These are phyloP conservation scores for Sinodicranocentrus sp. DNA, from an alignment of 2,888 invertebrate genomes.

Conservation along the genomic window DNA sequence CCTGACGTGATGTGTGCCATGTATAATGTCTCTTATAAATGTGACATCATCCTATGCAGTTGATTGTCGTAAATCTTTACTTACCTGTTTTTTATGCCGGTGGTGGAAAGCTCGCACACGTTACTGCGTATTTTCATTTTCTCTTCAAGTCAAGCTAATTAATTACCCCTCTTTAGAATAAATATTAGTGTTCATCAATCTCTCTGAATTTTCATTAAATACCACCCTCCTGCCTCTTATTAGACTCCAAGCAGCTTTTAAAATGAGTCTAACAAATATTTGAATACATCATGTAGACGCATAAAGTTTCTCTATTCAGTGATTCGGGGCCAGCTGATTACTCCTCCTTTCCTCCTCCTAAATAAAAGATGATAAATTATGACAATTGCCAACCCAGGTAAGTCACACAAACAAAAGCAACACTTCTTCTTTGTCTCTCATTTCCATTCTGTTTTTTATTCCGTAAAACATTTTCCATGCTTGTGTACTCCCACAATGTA, in stretches of 20 bases:
- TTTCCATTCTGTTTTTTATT: neutral
- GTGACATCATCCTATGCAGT: neutral
- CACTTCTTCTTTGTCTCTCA: conserved; percentile 23
- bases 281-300: neutral
- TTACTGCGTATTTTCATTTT: no score
- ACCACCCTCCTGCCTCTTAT: neutral
- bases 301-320: neutral
- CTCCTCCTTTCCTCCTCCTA: conserved; percentile 20
- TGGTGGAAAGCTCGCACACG: no score
- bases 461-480: neutral
- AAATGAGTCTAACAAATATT: neutral
- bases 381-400: conserved; percentile 15
- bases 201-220: conserved; percentile 7
- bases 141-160: conserved; percentile 6
- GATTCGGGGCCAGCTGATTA: no score
- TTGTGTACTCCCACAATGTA: conserved; percentile 11
- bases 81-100: no score
- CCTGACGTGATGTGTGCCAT: no score
- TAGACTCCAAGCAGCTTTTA: neutral
- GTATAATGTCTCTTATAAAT: no score
- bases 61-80: neutral
- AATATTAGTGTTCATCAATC: conserved; percentile 25
- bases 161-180: conserved; percentile 24
- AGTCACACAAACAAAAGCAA: conserved; percentile 20
- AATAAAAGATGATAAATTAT: conserved; percentile 25